Conservation (phyloP, 2,113 vertebrate species). For the Saccopteryx leptura region DNA sequence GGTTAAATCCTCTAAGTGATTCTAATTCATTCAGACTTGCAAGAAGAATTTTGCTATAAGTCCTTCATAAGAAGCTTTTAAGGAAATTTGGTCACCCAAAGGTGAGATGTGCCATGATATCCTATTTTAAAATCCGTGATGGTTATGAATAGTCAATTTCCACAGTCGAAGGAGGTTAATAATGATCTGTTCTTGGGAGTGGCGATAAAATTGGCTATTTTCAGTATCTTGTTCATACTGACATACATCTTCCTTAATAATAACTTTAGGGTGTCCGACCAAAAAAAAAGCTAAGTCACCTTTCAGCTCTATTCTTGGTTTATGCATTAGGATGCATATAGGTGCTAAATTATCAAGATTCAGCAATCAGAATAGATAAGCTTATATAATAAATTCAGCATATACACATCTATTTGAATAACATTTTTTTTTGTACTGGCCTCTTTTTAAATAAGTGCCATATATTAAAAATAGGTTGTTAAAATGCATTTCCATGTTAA, state of each 20-base stretch:
- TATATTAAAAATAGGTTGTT: constrained; percentile 39
- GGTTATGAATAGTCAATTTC: neutral
- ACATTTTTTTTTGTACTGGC: neutral
- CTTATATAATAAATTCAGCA: neutral
- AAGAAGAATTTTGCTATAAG: constrained; percentile 37
- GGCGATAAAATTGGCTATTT: neutral
- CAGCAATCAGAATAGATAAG: neutral
- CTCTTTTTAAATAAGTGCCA: constrained; percentile 48
- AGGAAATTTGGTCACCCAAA: neutral
- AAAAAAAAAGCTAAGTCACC: neutral
- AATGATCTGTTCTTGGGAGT: neutral
- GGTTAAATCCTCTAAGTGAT: neutral
- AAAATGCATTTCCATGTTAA: constrained; percentile 23
- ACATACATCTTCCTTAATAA: neutral
- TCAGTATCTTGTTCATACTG: neutral
- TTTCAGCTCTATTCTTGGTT: constrained; percentile 49
- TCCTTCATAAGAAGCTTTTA: constrained; percentile 37
- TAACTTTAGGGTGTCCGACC: neutral
- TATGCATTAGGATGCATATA: neutral
- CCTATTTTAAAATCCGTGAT: neutral
- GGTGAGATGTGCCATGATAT: neutral
- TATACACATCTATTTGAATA: neutral
- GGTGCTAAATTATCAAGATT: constrained; percentile 2
- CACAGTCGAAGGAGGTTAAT: neutral
- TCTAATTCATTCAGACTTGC: constrained; percentile 26